phyloP scores from a whole-genome alignment of 2,113 vertebrate genomes.

The Brevimyrus niger region DNA sequence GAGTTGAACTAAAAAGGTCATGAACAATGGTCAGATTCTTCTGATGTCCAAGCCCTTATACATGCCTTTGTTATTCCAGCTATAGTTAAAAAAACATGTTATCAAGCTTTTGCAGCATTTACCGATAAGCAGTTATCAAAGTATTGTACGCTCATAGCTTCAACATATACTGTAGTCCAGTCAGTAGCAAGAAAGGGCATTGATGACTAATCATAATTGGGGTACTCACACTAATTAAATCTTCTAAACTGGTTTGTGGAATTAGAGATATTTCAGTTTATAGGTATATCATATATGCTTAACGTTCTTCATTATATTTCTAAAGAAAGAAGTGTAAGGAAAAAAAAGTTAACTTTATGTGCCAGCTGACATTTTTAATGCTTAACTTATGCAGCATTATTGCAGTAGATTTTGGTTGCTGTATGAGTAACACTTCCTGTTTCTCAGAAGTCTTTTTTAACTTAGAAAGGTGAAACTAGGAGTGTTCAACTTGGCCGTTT shows the following conservation, averaged over 20 bases:
- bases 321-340: not conserved
- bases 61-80: not conserved
- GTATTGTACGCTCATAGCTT: not conserved
- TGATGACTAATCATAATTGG: not conserved
- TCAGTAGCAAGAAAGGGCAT: not conserved
- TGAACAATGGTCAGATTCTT: not conserved
- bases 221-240: not conserved
- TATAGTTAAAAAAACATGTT: not conserved
- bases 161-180: not conserved
- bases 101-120: not conserved
- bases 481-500: not conserved
- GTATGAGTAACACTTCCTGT: not conserved
- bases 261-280: not conserved
- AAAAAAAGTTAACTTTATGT: not conserved
- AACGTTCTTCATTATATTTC: not conserved
- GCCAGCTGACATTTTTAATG: not conserved
- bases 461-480: not conserved
- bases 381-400: not conserved
- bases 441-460: not conserved
- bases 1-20: not conserved
- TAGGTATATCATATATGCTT: not conserved
- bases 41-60: not conserved
- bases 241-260: not conserved
- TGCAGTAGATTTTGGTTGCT: not conserved
- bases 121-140: not conserved